Evolutionary conservation across 2,888 invertebrate species (phyloP), one percentile per base, ranked within the genome.

Genomic region (Limnephilus auricula): DNA sequence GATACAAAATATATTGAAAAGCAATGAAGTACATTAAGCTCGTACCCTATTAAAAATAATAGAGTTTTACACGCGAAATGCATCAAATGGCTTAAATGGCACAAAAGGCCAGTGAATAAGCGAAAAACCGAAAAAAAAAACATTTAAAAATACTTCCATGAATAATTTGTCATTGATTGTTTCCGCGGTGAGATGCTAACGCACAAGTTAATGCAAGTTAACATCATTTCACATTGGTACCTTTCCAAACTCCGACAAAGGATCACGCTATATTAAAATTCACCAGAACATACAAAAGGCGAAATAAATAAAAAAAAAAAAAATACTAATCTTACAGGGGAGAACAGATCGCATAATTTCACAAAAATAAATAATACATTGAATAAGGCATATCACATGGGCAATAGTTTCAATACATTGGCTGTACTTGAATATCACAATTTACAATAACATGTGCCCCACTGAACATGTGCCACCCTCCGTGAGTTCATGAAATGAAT

Each of bases 351-450:
- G 89, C 90, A 89, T 89, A 85, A 84, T 89, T 90, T 89, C 90
- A 84, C 83, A 92, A 45, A 89, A 90, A 92, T 87, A 91, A 88
- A 50, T 89, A 91, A 89, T 89, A 79, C 90, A 90, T 84, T 90
- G 65, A 90, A 78, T 84, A 83, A 90, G 84, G 83, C 78, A 90
- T 78, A 84, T 90, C 31, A 90, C 84, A 78, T 90, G 84, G 84
- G 84, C 34, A 89, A 86, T 65, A 50, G 86, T 86, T 86, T 34
- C 45, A 50, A 25, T 45, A 45, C 80, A 45, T 80, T 82, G 78
- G 78, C 79, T 78, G 84, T 90, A 84, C 78, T 85, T 90, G 88
- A 92, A 92, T 92, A 92, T 92, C 92, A 92, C 92, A 92, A 90
- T 92, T 80, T 86, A 89, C 92, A 13, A 45, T 45, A 90, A 65